Conservation (phyloP, 2,113 vertebrate genomes). For the Nycticryphes semicollaris region DNA sequence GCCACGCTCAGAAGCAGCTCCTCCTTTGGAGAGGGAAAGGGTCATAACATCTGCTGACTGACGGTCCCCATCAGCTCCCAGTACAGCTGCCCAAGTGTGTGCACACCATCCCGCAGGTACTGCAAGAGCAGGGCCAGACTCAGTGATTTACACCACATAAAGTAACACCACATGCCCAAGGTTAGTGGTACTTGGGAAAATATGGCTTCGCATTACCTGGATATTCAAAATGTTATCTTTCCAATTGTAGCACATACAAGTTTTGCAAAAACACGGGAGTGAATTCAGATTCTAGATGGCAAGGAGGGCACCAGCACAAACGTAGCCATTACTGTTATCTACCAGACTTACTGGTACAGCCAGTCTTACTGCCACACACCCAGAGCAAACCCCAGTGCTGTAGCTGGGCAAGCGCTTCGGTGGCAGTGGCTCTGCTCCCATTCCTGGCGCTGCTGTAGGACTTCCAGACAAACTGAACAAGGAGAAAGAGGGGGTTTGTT, state of each 20-base stretch:
- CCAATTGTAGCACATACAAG: fast-evolving
- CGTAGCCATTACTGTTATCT: background rate
- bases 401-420: background rate
- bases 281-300: background rate
- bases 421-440: background rate
- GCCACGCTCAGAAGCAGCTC: background rate
- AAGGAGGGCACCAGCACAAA: background rate
- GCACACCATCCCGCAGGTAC: background rate
- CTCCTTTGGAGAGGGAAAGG: background rate
- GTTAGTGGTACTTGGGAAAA: background rate
- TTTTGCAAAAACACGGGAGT: background rate
- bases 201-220: background rate
- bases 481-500: background rate
- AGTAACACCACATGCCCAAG: background rate
- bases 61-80: background rate
- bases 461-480: background rate
- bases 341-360: background rate
- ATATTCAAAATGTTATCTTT: background rate
- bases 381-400: background rate
- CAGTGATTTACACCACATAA: too few relatives aligned
- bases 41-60: background rate
- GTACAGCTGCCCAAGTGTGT: background rate
- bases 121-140: background rate
- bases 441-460: background rate
- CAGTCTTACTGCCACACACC: background rate